Conservation (phyloP, 2,888 invertebrate species). For the Lycia hirtaria region DNA sequence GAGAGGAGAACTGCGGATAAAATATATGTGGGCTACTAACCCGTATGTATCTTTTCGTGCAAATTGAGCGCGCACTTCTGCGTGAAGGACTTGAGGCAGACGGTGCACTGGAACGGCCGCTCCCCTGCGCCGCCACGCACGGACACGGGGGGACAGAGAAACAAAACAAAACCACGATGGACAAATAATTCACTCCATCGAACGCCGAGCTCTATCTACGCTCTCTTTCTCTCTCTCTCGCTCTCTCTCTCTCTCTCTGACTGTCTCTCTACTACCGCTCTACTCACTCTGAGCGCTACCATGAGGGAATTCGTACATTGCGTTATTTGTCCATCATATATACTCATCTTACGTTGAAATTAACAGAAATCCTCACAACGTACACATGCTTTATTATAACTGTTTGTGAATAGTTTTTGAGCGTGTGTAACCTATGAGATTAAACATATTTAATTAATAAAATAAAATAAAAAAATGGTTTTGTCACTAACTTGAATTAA, state of each 20-base stretch:
- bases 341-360: conserved; percentile 74
- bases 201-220: conserved; percentile 20
- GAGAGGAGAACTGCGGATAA: conserved; percentile 70
- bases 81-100: conserved; percentile 87
- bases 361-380: conserved; percentile 78
- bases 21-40: conserved; percentile 84
- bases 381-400: conserved; percentile 81
- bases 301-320: conserved; percentile 72
- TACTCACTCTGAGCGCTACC: conserved; percentile 57
- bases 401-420: conserved; percentile 86
- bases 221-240: no score
- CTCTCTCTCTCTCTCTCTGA: conserved; percentile 29
- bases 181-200: conserved; percentile 68
- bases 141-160: conserved; percentile 82
- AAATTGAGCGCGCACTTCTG: conserved; percentile 87
- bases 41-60: conserved; percentile 87
- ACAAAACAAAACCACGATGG: conserved; percentile 86
- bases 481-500: not conserved
- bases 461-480: conserved; percentile 13
- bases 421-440: conserved; percentile 71
- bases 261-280: conserved; percentile 29
- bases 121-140: conserved; percentile 81
- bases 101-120: conserved; percentile 87
- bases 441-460: conserved; percentile 8
- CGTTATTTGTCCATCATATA: conserved; percentile 83